A percentile compares a stretch with the other conserved stretches of the same genome.
Evolutionary conservation across 2,888 invertebrate species (phyloP).

Genomic region (Aquatica leii): DNA sequence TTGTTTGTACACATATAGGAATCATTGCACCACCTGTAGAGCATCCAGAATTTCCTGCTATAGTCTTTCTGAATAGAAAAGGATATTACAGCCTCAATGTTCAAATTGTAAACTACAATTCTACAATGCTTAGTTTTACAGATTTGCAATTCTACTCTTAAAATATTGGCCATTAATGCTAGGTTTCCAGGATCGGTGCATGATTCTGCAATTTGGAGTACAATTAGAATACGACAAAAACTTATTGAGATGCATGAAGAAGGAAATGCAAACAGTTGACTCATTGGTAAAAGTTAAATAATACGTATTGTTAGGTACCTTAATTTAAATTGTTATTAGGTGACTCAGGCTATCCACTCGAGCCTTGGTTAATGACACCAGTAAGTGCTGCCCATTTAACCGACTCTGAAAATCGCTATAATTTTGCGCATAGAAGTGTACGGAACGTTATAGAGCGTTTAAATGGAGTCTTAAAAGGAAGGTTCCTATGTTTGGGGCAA

Average conservation of each 20-base stretch:
- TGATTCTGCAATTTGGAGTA: too few species aligned
- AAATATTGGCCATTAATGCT: not conserved
- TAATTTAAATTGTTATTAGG: too few species aligned
- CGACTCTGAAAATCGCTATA: too few species aligned
- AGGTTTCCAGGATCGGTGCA: not conserved
- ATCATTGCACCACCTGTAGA: slow-evolving; percentile 23
- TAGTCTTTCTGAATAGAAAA: slow-evolving; percentile 30
- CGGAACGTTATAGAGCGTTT: too few species aligned
- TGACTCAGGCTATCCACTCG: too few species aligned
- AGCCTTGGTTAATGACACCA: not conserved
- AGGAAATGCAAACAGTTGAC: too few species aligned
- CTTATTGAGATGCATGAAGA: too few species aligned
- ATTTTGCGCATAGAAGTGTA: not conserved
- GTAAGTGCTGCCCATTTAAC: not conserved
- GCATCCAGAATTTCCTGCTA: slow-evolving; percentile 12
- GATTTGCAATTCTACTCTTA: not conserved
- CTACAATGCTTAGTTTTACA: not conserved
- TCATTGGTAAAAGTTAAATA: too few species aligned
- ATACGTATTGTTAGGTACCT: too few species aligned
- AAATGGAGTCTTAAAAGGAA: too few species aligned
- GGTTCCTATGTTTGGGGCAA: too few species aligned
- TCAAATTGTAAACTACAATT: slow-evolving; percentile 16
- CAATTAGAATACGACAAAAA: too few species aligned
- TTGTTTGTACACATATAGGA: slow-evolving; percentile 25
- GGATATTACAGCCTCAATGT: slow-evolving; percentile 32